Evolutionary conservation across 2,797 vertebrate species (phyloP).

Genomic region (Muraenolepis orangiensis): DNA sequence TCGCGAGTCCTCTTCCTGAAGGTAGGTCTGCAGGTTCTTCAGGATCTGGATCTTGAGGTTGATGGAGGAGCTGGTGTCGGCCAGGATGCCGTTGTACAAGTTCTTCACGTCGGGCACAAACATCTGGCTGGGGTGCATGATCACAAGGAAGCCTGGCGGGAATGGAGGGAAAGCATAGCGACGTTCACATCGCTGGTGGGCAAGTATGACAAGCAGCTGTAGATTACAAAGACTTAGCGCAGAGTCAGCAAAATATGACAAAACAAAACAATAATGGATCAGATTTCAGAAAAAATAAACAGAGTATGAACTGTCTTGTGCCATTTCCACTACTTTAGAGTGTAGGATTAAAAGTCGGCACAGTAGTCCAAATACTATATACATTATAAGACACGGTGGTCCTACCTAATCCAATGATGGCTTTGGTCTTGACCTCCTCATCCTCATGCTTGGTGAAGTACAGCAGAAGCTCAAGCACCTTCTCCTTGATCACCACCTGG

Average conservation of each 20-base stretch:
- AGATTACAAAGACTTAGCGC: not conserved
- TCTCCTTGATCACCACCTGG: conserved; percentile 95
- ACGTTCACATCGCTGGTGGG: not conserved
- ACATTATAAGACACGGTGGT: not conserved
- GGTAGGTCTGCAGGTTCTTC: conserved; percentile 97
- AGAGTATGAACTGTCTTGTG: too few species aligned
- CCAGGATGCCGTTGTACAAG: conserved; percentile 93
- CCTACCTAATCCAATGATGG: conserved; percentile 95
- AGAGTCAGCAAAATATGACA: not conserved
- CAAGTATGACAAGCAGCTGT: too few species aligned
- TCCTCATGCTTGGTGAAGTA: conserved; percentile 97
- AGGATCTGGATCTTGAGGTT: conserved; percentile 97
- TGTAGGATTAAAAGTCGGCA: not conserved
- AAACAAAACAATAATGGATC: not conserved
- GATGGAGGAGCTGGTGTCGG: conserved; percentile 85
- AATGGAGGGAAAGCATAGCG: conserved; percentile 9
- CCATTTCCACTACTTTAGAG: not conserved
- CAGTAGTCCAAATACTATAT: not conserved
- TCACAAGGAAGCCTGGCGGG: conserved; percentile 91
- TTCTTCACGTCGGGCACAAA: conserved; percentile 93
- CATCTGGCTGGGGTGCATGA: conserved; percentile 97
- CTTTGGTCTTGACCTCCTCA: conserved; percentile 95
- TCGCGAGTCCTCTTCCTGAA: conserved; percentile 95
- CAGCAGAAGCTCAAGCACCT: conserved; percentile 92
- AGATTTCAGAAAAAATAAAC: conserved; percentile 3